Evolutionary conservation across 30 jellyfish, hydroid and myxozoan genomes (phyloP), one percentile per base, ranked within the genome.

Genomic region (Pelagia noctiluca): DNA sequence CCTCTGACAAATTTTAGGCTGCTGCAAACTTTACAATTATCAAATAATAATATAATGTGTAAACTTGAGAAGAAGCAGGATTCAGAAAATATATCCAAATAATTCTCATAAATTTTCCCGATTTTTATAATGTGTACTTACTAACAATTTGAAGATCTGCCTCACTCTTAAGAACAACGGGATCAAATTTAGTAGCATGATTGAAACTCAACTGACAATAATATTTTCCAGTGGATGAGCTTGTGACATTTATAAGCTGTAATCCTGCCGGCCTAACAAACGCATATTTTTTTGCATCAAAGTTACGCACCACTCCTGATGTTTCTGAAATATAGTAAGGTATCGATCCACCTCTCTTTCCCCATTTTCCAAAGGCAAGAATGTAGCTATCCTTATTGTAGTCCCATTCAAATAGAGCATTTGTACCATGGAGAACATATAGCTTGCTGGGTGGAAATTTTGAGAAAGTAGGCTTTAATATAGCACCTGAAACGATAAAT

Each of bases 91-190:
- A n/a, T n/a, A n/a, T n/a, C n/a, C n/a, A n/a, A n/a, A n/a, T n/a
- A n/a, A n/a, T n/a, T n/a, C n/a, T n/a, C n/a, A n/a, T n/a, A n/a
- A n/a, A n/a, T n/a, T n/a, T n/a, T n/a, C n/a, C n/a, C n/a, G n/a
- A n/a, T n/a, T n/a, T n/a, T n/a, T n/a, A n/a, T n/a, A n/a, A 0
- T 1, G n/a, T 19, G 23, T 29, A 82, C 92, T 82, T 35, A 82
- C 92, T 68, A 86, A 69, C 92, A 67, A 82, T 80, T 10, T 18
- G 50, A 25, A 82, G 62, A 7, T 75, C 13, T 42, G 80, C 80
- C 8, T 25, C 12, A 54, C 32, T 36, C 30, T 0, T 22, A 4
- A 69, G 36, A 0, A 0, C 47, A 29, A 1, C 26, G 13, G 35
- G 63, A 33, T 38, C 68, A 52, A 8, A 25, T 1, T 48, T 24